Base-by-base conservation (phyloP, 2,888 invertebrate species). In the Rhabditoides inermis region DNA sequence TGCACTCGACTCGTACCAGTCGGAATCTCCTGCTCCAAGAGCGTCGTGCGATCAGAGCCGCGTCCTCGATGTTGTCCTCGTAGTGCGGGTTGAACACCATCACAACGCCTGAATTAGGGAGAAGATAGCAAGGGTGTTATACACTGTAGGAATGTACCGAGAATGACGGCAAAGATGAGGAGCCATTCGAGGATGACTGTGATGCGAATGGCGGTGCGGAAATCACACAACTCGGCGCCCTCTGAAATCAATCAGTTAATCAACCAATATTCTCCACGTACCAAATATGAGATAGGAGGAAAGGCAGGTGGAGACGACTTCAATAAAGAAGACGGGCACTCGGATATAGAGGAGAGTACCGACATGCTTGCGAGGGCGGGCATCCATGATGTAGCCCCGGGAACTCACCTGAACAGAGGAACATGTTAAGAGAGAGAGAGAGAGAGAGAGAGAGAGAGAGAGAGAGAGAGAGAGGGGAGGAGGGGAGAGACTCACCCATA, bases 341-440 rank as follows among this genome's bases (percentile, higher is more conserved):
- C 87, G 86, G 68, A 85, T 73, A 63, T 86, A 83, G 25, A 88
- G 79, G 4, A 61, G 37, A 2, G 40, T 50, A 0, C 57, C 27
- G 1, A 65, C 49, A 2, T 55, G 51, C 69, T 83, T 82, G 63
- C 89, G 81, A 5, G 85, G 83, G 50, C 83, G 82, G 26, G 84
- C 83, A 65, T 88, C 85, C 56, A 85, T 85, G 67, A 89, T 87
- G 56, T 86, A 85, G 27, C 90, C 90, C 68, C 84, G 82, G 54
- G 73, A 15, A 32, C 10, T 10, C 10, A 32, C 10, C 7, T 7
- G 15, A 15, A 32, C 10, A 32, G 32, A 32, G 32, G 15, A 15
- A 53, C 15, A 71, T 7, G 15, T 7, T 10, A 15, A 32, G 32
- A 32, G 32, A 32, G 32, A 32, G n/a, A n/a, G n/a, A n/a, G 32